Evolutionary conservation across 2,797 vertebrate genomes (phyloP).

Genomic region (Gouania willdenowi): DNA sequence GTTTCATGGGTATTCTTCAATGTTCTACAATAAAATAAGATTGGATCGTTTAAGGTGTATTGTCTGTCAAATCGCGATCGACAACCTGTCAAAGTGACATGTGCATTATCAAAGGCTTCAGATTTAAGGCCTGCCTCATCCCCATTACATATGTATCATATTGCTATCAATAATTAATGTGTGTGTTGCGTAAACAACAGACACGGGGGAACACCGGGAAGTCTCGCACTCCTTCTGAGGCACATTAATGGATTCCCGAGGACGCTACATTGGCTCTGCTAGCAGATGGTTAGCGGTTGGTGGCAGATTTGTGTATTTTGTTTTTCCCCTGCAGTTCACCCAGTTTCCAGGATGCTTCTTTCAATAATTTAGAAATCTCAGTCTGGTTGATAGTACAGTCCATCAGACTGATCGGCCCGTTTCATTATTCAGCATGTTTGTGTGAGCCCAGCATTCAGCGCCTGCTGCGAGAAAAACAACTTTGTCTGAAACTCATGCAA

Average conservation of each 20-base stretch:
- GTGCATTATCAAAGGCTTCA: too few relatives aligned
- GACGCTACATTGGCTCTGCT: constrained; percentile 32
- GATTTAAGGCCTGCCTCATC: constrained; percentile 8
- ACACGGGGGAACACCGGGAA: constrained; percentile 13
- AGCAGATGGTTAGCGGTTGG: constrained; percentile 43
- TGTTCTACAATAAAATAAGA: too few relatives aligned
- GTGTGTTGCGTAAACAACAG: constrained; percentile 41
- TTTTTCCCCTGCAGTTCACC: constrained; percentile 3
- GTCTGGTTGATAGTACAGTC: constrained; percentile 26
- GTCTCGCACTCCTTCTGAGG: constrained; percentile 17
- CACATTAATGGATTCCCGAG: constrained; percentile 45
- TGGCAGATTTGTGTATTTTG: constrained; percentile 6
- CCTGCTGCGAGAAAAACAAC: constrained; percentile 7
- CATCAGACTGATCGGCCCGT: constrained; percentile 13
- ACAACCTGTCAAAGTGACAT: too few relatives aligned
- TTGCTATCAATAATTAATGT: constrained; percentile 55
- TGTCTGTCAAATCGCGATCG: too few relatives aligned
- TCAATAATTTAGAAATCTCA: constrained; percentile 55
- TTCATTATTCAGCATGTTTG: constrained; percentile 49
- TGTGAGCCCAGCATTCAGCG: constrained; percentile 31
- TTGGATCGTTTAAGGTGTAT: too few relatives aligned
- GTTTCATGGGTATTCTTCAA: too few relatives aligned
- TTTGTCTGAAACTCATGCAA: constrained; percentile 17
- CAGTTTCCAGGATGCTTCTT: constrained; percentile 18
- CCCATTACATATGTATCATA: constrained; percentile 35